A percentile compares a stretch with the other conserved stretches of the same genome.
Conservation (phyloP, 1,140 invertebrate species). For the Bactericera cockerelli region DNA sequence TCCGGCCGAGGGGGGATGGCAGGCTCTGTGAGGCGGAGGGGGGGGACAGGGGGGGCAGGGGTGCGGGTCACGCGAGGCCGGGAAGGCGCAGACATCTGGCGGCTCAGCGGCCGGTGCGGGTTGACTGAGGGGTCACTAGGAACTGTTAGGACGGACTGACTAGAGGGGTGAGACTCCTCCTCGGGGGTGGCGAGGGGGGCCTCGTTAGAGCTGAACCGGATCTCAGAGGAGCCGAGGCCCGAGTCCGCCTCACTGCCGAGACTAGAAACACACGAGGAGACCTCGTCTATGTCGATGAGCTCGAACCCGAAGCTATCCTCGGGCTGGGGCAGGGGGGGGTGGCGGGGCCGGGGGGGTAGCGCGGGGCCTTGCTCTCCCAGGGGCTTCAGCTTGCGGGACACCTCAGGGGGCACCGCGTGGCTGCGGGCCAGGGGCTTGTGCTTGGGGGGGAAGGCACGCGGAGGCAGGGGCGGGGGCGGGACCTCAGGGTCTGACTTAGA, state of each 20-base stretch:
- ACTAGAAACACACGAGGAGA: slow-evolving; percentile 20
- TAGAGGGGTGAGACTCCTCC: slow-evolving; percentile 33
- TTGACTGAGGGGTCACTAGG: slow-evolving; percentile 23
- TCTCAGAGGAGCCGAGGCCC: slow-evolving; percentile 7
- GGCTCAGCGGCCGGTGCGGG: slow-evolving; percentile 39
- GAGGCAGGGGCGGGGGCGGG: slow-evolving; percentile 30
- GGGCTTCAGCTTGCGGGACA: slow-evolving; percentile 24
- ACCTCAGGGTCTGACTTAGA: slow-evolving; percentile 14
- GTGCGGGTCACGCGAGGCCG: slow-evolving; percentile 9
- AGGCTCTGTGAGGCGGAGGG: slow-evolving; percentile 17
- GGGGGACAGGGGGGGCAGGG: slow-evolving; percentile 22
- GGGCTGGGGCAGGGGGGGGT: slow-evolving; percentile 31
- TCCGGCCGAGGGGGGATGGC: neutral
- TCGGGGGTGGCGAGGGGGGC: slow-evolving; percentile 43
- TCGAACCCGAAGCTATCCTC: slow-evolving; percentile 63
- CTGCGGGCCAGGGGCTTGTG: slow-evolving; percentile 31
- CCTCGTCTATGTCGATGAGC: slow-evolving; percentile 57
- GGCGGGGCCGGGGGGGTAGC: slow-evolving; percentile 24
- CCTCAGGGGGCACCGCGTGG: slow-evolving; percentile 26
- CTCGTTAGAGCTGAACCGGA: neutral
- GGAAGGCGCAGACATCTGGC: slow-evolving; percentile 27
- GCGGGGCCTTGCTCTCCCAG: slow-evolving; percentile 15
- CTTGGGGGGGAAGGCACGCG: slow-evolving; percentile 25
- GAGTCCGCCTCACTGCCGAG: slow-evolving; percentile 15
- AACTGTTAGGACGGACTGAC: slow-evolving; percentile 31